Base-by-base conservation (phyloP, 2,888 invertebrate genomes). In the Stenchaetothrips biformis region DNA sequence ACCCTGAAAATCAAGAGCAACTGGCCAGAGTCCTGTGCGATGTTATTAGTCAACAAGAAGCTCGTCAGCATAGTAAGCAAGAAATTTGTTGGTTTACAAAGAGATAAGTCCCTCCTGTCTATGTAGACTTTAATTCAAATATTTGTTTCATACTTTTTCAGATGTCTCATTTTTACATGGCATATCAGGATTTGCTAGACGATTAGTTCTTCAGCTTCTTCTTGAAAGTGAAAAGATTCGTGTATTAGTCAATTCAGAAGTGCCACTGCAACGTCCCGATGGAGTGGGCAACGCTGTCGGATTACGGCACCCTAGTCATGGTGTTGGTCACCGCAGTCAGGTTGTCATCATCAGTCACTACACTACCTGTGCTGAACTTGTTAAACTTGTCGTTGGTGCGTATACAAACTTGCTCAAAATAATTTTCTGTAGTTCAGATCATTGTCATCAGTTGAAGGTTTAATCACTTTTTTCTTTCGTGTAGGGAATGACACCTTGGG, bases 171-270 rank as follows among this genome's bases (percentile, higher is more conserved):
- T 87, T 83, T 86, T 88, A 2, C 87, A 87, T 78, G 93, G 93
- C 16, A 93, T 97, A 85, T 94, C 95, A 0, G 96, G 96, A 9
- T 97, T 97, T 88, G 94, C 95, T 74, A 91, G 97, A 48, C 91
- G 96, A 80, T 88, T 97, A 81, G 92, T 97, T 83, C 88, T 97
- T 80, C 96, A 97, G 85, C 89, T 97, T 81, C 88, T 97, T 82
- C 88, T 97, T 82, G 95, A 96, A 85, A 94, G 93, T 85, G 96
- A 96, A 87, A 94, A 94, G 84, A 91, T 94, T 82, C 89, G 92
- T 47, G 93, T 96, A 47, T 93, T 93, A 83, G 91, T 96, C 81
- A 79, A 79, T 47, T 80, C 80, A 77, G 81, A 82, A 80, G 82
- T 80, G 49, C 81, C 80, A 74, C 79, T 81, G 74, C 82, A 80